Percentiles rank a stretch among this genome's conserved stretches.
Evolutionary conservation across 2,797 vertebrate genomes (phyloP).

Genomic region (Crenuchus spilurus): DNA sequence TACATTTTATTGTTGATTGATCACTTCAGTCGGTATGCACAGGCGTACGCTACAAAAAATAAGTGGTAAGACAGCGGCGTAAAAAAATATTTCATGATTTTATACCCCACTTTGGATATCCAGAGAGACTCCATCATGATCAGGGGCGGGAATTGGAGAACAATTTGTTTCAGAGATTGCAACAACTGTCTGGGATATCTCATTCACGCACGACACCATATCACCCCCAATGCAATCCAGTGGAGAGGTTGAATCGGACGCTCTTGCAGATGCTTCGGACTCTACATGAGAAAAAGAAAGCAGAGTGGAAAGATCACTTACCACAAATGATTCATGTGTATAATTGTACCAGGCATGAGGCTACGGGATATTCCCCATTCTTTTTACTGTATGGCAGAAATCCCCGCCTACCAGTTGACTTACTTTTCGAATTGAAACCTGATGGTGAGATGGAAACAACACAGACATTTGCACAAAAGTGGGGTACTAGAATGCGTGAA

Average conservation of each 20-base stretch:
- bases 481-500: not conserved
- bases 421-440: not conserved
- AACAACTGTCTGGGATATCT: constrained; percentile 33
- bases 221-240: constrained; percentile 21
- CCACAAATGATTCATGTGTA: constrained; percentile 6
- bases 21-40: constrained; percentile 16
- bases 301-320: constrained; percentile 24
- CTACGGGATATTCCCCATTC: not conserved
- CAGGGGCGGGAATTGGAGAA: constrained; percentile 29
- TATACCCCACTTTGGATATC: constrained; percentile 33
- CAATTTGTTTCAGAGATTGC: constrained; percentile 24
- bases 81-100: constrained; percentile 29
- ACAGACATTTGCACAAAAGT: not conserved
- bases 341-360: constrained; percentile 10
- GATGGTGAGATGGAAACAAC: not conserved
- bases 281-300: not conserved
- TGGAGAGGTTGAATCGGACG: not conserved
- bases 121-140: constrained; percentile 20
- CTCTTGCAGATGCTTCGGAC: not conserved
- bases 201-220: constrained; percentile 30
- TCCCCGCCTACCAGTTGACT: not conserved
- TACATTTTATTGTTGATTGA: constrained; percentile 22
- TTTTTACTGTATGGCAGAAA: not conserved
- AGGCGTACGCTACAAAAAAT: not conserved
- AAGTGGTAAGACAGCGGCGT: not conserved